Conservation (phyloP, 2,113 vertebrate genomes). For the Psilopsiagon aymara region DNA sequence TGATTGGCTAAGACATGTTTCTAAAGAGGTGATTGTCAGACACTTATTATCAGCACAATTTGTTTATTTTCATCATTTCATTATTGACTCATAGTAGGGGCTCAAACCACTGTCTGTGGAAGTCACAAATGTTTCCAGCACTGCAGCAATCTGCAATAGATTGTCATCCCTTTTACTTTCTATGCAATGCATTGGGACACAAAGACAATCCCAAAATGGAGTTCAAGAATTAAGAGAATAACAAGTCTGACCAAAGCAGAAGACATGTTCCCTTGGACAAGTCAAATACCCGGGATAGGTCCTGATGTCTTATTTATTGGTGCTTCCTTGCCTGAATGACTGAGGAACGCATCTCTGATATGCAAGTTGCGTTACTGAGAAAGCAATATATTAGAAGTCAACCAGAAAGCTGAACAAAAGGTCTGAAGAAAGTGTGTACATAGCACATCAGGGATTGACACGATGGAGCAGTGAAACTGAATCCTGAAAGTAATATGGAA, state of each 20-base stretch:
- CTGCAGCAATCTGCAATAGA: neutral
- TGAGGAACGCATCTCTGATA: neutral
- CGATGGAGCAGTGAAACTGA: neutral
- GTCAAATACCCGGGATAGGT: neutral
- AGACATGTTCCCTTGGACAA: neutral
- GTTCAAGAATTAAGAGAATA: neutral
- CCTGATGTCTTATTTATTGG: neutral
- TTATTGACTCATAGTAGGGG: neutral
- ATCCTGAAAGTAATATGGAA: neutral
- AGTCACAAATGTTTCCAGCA: neutral
- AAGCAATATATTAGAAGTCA: neutral
- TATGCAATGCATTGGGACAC: neutral
- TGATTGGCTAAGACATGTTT: neutral
- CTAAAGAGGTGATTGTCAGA: neutral
- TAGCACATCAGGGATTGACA: neutral
- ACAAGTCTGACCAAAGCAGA: neutral
- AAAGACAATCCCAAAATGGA: neutral
- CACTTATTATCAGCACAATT: neutral
- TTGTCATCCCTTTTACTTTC: neutral
- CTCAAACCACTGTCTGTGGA: neutral
- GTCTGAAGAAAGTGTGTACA: fast-evolving
- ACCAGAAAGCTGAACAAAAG: neutral
- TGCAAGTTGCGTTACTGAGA: neutral
- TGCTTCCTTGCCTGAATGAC: neutral
- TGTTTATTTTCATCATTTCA: neutral